phyloP scores from a whole-genome alignment of 2,888 invertebrate genomes.

The Hypolimnas misippus region DNA sequence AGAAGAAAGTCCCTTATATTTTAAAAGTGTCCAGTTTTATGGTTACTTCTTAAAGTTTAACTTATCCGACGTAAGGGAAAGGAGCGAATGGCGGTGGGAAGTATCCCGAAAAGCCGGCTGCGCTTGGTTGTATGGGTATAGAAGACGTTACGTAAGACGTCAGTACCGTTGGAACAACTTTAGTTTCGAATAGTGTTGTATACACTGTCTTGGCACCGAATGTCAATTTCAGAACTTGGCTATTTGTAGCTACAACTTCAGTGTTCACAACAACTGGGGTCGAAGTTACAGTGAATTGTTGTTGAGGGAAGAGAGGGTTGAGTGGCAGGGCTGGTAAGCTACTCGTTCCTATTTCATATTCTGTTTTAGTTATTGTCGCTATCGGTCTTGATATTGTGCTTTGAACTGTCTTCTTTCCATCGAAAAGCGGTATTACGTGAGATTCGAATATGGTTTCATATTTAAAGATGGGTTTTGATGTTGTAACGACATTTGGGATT shows the following conservation, averaged over 20 bases:
- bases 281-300: conserved; percentile 90
- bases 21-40: conserved; percentile 5
- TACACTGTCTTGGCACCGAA: conserved; percentile 96
- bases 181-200: conserved; percentile 93
- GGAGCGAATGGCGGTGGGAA: conserved; percentile 90
- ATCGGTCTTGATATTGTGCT: conserved; percentile 92
- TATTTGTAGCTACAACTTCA: conserved; percentile 90
- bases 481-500: conserved; percentile 89
- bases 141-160: conserved; percentile 94
- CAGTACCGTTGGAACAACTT: conserved; percentile 91
- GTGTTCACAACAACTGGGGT: conserved; percentile 92
- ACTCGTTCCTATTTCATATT: conserved; percentile 90
- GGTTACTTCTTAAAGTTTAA: not conserved
- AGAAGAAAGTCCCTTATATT: conserved; percentile 23
- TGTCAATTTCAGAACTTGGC: conserved; percentile 92
- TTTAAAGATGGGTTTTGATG: conserved; percentile 90
- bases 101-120: conserved; percentile 88
- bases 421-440: conserved; percentile 90
- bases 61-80: conserved; percentile 89
- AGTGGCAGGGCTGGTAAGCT: conserved; percentile 85
- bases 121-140: conserved; percentile 88
- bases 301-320: conserved; percentile 84
- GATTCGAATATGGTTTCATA: conserved; percentile 92
- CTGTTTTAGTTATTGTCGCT: conserved; percentile 91
- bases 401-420: conserved; percentile 89